Conservation (phyloP, 2,888 invertebrate species). For the Eristalis tenax region DNA sequence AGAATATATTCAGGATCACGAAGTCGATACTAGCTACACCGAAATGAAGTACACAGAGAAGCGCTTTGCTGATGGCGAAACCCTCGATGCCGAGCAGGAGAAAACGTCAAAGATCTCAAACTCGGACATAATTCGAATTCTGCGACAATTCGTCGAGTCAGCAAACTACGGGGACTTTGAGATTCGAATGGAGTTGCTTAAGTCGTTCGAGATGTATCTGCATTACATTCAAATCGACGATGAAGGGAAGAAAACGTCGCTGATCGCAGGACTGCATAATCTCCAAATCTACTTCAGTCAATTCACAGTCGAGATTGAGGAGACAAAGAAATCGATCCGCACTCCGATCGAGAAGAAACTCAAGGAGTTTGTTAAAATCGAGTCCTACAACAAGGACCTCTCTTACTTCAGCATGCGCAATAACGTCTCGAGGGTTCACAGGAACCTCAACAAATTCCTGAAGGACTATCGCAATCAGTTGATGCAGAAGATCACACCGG, state of each 20-base stretch:
- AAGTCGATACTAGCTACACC: slow-evolving; percentile 74
- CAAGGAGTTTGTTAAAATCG: slow-evolving; percentile 96
- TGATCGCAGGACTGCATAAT: slow-evolving; percentile 89
- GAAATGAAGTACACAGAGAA: slow-evolving; percentile 76
- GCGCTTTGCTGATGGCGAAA: slow-evolving; percentile 76
- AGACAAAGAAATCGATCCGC: slow-evolving; percentile 86
- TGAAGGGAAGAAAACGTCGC: slow-evolving; percentile 77
- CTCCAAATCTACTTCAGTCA: slow-evolving; percentile 92
- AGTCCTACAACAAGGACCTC: slow-evolving; percentile 95
- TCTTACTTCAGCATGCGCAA: slow-evolving; percentile 97
- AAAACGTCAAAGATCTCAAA: slow-evolving; percentile 74
- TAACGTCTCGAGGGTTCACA: slow-evolving; percentile 93
- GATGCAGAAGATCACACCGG: slow-evolving; percentile 78
- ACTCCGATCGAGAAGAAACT: slow-evolving; percentile 95
- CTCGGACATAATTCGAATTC: slow-evolving; percentile 82
- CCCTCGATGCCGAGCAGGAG: slow-evolving; percentile 72
- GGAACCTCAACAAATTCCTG: slow-evolving; percentile 91
- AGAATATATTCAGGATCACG: slow-evolving; percentile 82
- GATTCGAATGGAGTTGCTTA: slow-evolving; percentile 88
- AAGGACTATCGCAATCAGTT: slow-evolving; percentile 89
- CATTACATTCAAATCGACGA: slow-evolving; percentile 81
- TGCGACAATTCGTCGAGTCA: slow-evolving; percentile 92
- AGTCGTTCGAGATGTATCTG: slow-evolving; percentile 91
- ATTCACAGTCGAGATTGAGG: slow-evolving; percentile 86
- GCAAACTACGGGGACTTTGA: slow-evolving; percentile 92